These are phyloP conservation scores for Smutsia temminckii DNA, from an alignment of 2,797 vertebrate genomes.

Conservation along the genomic window DNA sequence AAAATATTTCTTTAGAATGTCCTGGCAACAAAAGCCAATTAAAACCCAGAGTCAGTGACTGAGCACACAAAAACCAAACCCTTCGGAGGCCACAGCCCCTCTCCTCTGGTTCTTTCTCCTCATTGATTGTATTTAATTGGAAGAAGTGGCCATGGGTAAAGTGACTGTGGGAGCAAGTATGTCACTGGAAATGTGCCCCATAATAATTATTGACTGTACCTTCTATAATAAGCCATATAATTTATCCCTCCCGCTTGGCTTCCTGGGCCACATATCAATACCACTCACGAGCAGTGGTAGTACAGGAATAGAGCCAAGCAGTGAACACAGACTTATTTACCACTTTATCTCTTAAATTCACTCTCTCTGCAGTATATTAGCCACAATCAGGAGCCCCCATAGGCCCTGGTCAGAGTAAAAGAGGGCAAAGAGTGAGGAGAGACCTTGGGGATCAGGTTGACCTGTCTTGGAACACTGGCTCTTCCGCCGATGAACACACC, in stretches of 20 bases:
- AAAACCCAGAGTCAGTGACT: background rate
- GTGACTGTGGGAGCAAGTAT: background rate
- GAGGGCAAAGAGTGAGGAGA: background rate
- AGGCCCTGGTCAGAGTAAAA: background rate
- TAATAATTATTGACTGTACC: slow-evolving; percentile 64
- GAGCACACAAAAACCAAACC: background rate
- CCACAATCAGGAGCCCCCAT: background rate
- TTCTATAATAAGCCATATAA: slow-evolving; percentile 56
- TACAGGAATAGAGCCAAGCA: background rate
- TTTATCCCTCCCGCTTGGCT: slow-evolving; percentile 54
- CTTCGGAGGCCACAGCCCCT: background rate
- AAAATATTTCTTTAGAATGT: slow-evolving; percentile 53
- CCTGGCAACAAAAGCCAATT: slow-evolving; percentile 52
- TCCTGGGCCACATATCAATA: slow-evolving; percentile 46
- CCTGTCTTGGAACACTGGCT: background rate
- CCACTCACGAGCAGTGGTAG: background rate
- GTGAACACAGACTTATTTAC: slow-evolving; percentile 16
- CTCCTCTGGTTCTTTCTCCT: slow-evolving; percentile 44
- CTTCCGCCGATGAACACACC: background rate
- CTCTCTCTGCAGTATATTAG: background rate
- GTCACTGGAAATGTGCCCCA: slow-evolving; percentile 64
- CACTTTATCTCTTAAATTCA: background rate
- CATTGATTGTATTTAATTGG: slow-evolving; percentile 74
- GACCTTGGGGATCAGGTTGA: background rate
- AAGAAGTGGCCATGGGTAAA: slow-evolving; percentile 39